Percentiles rank a stretch among this genome's conserved stretches.
These are phyloP conservation scores for Galeopsomyia nigrocyanea DNA, from an alignment of 2,888 invertebrate species.

Conservation along the genomic window DNA sequence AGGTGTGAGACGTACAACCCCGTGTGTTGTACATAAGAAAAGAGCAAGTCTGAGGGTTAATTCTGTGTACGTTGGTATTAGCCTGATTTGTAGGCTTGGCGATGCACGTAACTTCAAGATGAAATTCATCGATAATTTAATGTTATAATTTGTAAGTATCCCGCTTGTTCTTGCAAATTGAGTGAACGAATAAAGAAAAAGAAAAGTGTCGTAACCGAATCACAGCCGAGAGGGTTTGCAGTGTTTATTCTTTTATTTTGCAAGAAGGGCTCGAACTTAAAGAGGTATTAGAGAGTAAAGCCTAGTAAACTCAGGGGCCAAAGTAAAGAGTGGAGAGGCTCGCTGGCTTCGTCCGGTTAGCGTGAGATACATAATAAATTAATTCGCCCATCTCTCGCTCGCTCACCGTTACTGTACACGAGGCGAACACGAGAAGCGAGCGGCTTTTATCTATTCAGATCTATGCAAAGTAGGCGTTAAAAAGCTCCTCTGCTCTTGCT, in stretches of 20 bases:
- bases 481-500: slow-evolving; percentile 58
- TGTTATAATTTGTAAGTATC: too few species aligned
- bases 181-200: neutral
- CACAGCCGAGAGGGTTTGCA: neutral
- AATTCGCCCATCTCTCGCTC: slow-evolving; percentile 63
- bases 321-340: slow-evolving; percentile 59
- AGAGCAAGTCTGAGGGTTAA: neutral
- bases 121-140: too few species aligned
- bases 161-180: too few species aligned
- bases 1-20: neutral
- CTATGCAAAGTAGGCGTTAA: slow-evolving; percentile 69
- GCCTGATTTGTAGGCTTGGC: neutral
- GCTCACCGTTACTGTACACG: neutral
- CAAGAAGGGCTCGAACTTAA: slow-evolving; percentile 54
- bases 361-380: slow-evolving; percentile 67
- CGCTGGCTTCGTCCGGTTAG: slow-evolving; percentile 52
- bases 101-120: too few species aligned
- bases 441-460: slow-evolving; percentile 67
- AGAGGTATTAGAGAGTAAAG: slow-evolving; percentile 58
- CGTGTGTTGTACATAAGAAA: neutral
- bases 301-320: slow-evolving; percentile 49
- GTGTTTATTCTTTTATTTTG: slow-evolving; percentile 20
- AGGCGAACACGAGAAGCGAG: neutral
- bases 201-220: too few species aligned
- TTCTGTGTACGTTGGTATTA: neutral